These are phyloP conservation scores for Calameuta idolon DNA, from an alignment of 2,888 invertebrate species.

Conservation along the genomic window DNA sequence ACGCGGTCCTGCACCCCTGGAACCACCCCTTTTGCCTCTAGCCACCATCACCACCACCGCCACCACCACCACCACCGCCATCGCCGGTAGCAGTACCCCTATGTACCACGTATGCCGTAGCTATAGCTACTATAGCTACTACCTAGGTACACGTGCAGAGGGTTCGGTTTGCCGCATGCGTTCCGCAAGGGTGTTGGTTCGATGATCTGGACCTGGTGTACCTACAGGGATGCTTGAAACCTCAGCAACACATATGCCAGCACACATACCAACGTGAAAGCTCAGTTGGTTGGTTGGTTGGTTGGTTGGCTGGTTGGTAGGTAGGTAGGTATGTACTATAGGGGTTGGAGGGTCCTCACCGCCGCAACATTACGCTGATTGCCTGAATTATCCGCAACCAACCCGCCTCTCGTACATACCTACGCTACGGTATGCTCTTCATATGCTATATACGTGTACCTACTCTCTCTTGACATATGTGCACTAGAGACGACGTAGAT, in stretches of 20 bases:
- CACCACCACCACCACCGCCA: conserved; percentile 28
- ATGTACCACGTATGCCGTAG: background rate
- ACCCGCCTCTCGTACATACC: conserved; percentile 30
- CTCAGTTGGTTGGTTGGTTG: background rate
- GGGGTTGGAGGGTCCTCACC: conserved; percentile 60
- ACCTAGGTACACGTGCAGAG: conserved; percentile 37
- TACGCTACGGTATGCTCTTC: conserved; percentile 2
- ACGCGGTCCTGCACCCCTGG: conserved; percentile 36
- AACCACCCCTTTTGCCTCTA: conserved; percentile 43
- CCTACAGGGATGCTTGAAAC: background rate
- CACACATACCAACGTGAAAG: background rate
- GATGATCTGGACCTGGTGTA: background rate
- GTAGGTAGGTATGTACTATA: conserved; percentile 40
- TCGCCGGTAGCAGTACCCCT: background rate
- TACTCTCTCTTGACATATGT: no score
- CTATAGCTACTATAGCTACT: conserved; percentile 13
- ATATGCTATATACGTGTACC: no score
- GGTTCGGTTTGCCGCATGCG: conserved; percentile 30
- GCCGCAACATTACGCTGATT: conserved; percentile 66
- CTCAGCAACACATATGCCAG: background rate
- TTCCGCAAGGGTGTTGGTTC: background rate
- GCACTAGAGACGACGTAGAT: no score
- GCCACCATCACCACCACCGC: conserved; percentile 34
- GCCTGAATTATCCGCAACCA: conserved; percentile 66
- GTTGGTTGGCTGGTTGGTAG: conserved; percentile 24